Percentiles rank a stretch among this genome's conserved stretches.
These are phyloP conservation scores for Drosophila vallismaia DNA, from an alignment of 2,888 invertebrate genomes.

Conservation along the genomic window DNA sequence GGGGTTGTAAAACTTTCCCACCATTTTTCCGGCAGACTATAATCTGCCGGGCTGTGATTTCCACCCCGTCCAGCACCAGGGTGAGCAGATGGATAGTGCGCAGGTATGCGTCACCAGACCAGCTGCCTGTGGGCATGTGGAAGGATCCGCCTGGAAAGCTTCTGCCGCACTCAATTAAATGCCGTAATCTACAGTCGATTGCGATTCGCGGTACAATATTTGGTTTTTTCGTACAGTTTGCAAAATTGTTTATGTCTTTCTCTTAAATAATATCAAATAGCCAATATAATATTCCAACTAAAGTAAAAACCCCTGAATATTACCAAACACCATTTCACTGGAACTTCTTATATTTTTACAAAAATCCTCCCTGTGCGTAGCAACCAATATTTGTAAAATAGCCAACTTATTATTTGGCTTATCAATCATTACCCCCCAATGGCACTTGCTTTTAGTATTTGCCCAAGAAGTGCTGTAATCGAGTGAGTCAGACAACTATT, in stretches of 20 bases:
- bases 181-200: background rate
- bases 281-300: no score
- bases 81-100: conserved; percentile 54
- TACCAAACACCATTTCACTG: background rate
- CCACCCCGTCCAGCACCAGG: conserved; percentile 42
- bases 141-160: conserved; percentile 19
- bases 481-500: conserved; percentile 30
- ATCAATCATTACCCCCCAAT: conserved; percentile 12
- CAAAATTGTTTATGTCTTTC: background rate
- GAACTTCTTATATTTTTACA: background rate
- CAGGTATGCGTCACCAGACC: conserved; percentile 69
- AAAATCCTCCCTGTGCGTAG: background rate
- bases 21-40: conserved; percentile 41
- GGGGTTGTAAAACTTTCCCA: conserved; percentile 67
- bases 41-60: conserved; percentile 51
- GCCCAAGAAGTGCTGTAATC: background rate
- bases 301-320: no score
- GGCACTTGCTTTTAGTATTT: conserved; percentile 12
- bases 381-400: background rate
- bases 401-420: background rate
- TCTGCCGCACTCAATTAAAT: conserved; percentile 7
- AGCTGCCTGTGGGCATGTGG: conserved; percentile 60
- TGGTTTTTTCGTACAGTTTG: background rate
- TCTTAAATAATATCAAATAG: no score
- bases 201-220: conserved; percentile 2